These are phyloP conservation scores for Crocuta crocuta DNA, from an alignment of 2,113 vertebrate species.

Conservation along the genomic window DNA sequence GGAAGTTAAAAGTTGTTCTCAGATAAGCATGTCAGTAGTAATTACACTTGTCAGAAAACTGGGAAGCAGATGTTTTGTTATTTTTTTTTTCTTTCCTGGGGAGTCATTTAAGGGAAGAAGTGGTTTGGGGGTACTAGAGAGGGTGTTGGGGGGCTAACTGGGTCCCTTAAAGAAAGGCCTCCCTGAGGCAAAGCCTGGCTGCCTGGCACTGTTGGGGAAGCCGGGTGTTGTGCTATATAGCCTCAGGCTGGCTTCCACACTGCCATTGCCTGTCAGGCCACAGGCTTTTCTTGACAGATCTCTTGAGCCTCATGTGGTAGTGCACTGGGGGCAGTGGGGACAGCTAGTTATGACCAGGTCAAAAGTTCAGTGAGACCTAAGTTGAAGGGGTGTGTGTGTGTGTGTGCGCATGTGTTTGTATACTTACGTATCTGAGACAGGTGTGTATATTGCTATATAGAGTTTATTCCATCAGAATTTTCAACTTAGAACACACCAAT, in stretches of 20 bases:
- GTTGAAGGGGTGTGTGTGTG: neutral
- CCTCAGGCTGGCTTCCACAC: constrained; percentile 79
- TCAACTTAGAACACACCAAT: neutral
- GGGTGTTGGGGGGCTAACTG: constrained; percentile 46
- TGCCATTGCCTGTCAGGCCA: constrained; percentile 77
- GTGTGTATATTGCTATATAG: constrained; percentile 19
- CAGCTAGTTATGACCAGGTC: constrained; percentile 81
- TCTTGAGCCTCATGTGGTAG: constrained; percentile 14
- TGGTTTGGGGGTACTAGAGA: constrained; percentile 5
- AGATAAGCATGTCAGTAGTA: constrained; percentile 57
- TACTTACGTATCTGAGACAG: neutral
- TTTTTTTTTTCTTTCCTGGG: neutral
- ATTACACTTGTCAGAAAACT: constrained; percentile 73
- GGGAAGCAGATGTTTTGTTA: constrained; percentile 73
- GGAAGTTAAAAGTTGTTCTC: constrained; percentile 68
- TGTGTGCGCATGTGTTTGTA: neutral
- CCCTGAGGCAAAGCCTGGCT: constrained; percentile 70
- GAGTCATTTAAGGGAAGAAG: neutral
- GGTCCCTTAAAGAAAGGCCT: constrained; percentile 69
- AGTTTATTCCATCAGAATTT: constrained; percentile 38
- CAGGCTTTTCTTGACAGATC: constrained; percentile 79
- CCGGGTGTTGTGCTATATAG: constrained; percentile 65
- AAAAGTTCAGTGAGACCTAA: constrained; percentile 86
- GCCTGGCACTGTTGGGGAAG: constrained; percentile 70
- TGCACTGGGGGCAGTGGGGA: constrained; percentile 75